Conservation (phyloP, 1,140 invertebrate genomes). For the Diuraphis noxia region DNA sequence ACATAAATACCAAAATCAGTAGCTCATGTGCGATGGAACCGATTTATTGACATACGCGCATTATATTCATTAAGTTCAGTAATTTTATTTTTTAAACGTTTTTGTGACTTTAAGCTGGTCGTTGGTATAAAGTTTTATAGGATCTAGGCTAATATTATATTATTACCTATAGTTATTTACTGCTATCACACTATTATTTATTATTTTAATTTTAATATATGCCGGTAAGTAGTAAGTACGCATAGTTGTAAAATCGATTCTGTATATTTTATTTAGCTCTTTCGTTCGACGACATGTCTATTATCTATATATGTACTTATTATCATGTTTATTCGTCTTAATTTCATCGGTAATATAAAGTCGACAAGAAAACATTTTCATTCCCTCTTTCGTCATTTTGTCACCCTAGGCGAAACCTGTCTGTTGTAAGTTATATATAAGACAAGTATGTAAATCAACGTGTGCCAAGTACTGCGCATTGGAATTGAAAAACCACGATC, state of each 20-base stretch:
- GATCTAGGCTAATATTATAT: too few species aligned
- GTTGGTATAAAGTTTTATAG: too few species aligned
- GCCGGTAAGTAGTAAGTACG: too few species aligned
- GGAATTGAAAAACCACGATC: neutral
- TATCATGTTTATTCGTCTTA: neutral
- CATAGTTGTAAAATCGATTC: neutral
- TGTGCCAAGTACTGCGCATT: neutral
- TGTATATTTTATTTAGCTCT: neutral
- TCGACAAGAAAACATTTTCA: neutral
- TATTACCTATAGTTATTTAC: too few species aligned
- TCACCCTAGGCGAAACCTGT: conserved; percentile 5
- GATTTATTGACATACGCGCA: neutral
- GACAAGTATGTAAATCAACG: conserved; percentile 15
- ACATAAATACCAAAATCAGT: neutral
- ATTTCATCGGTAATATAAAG: conserved; percentile 3
- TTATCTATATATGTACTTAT: neutral
- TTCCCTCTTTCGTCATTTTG: conserved; percentile 6
- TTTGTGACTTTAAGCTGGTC: neutral
- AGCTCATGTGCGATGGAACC: neutral
- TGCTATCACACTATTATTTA: neutral
- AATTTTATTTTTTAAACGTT: neutral
- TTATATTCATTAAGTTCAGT: neutral
- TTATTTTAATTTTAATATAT: neutral
- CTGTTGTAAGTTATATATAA: neutral
- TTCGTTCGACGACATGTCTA: neutral